Evolutionary conservation across 2,888 invertebrate species (phyloP).

Genomic region (Callinectes sapidus): DNA sequence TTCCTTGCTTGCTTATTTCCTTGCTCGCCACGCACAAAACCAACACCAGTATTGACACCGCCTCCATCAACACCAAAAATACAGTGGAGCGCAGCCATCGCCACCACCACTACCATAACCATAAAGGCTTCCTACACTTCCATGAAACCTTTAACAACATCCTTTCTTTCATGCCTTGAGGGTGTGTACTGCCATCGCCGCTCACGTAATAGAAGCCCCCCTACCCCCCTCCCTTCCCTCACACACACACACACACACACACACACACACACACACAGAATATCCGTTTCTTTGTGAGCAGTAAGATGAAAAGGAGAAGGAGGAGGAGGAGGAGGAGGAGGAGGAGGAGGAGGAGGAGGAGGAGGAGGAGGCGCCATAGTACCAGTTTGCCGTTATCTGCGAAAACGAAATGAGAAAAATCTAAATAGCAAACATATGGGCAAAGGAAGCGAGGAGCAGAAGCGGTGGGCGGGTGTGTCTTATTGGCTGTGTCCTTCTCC

Average conservation of each 20-base stretch:
- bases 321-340: background rate
- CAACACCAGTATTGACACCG: background rate
- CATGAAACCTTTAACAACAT: background rate
- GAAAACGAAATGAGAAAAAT: conserved; percentile 23
- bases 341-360: conserved; percentile 14
- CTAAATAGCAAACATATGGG: conserved; percentile 19
- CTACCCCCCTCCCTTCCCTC: no score
- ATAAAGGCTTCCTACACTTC: background rate
- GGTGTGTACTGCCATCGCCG: background rate
- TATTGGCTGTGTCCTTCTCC: background rate
- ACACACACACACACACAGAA: background rate
- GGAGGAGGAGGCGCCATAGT: background rate
- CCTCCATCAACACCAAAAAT: background rate
- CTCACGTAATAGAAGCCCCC: background rate
- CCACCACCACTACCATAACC: background rate
- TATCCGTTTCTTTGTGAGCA: background rate
- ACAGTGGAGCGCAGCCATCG: background rate
- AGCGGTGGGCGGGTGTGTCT: background rate
- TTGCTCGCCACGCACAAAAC: background rate
- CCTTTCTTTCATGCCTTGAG: background rate
- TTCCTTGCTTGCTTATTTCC: background rate
- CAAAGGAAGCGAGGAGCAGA: background rate
- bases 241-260: conserved; percentile 18
- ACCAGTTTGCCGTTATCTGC: conserved; percentile 5
- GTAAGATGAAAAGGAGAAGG: background rate